phyloP scores from a whole-genome alignment of 2,797 vertebrate species.

The Etheostoma perlongum region DNA sequence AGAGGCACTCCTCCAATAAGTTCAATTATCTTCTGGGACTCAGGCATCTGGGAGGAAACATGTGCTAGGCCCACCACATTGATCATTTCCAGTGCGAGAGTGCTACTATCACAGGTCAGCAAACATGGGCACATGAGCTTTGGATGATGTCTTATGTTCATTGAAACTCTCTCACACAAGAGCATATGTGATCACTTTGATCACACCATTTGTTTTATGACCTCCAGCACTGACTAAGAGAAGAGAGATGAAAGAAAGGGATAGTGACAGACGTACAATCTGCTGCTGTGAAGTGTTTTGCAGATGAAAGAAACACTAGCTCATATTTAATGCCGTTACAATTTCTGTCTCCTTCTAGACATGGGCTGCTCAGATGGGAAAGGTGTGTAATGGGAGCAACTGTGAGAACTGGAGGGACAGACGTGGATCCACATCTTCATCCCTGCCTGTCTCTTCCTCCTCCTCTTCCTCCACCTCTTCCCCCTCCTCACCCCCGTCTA shows the following conservation, averaged over 20 bases:
- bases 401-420: conserved; percentile 88
- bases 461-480: conserved; percentile 73
- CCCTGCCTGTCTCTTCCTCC: conserved; percentile 55
- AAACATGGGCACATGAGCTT: conserved; percentile 19
- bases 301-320: conserved; percentile 26
- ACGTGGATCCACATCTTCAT: conserved; percentile 75
- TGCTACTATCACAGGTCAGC: conserved; percentile 19
- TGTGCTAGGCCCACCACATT: neutral
- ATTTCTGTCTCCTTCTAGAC: conserved; percentile 54
- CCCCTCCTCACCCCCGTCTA: conserved; percentile 67
- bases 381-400: conserved; percentile 78
- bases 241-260: conserved; percentile 21
- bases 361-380: conserved; percentile 74
- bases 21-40: conserved; percentile 37
- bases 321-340: conserved; percentile 1
- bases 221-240: neutral
- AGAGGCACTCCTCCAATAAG: conserved; percentile 19
- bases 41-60: conserved; percentile 23
- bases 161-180: conserved; percentile 1
- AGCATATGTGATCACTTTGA: conserved; percentile 23
- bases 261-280: conserved; percentile 20
- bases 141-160: conserved; percentile 9
- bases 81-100: conserved; percentile 33
- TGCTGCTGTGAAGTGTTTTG: conserved; percentile 18
- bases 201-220: conserved; percentile 16